Evolutionary conservation across 2,113 vertebrate species (phyloP).

Genomic region (Entomyzon cyanotis): DNA sequence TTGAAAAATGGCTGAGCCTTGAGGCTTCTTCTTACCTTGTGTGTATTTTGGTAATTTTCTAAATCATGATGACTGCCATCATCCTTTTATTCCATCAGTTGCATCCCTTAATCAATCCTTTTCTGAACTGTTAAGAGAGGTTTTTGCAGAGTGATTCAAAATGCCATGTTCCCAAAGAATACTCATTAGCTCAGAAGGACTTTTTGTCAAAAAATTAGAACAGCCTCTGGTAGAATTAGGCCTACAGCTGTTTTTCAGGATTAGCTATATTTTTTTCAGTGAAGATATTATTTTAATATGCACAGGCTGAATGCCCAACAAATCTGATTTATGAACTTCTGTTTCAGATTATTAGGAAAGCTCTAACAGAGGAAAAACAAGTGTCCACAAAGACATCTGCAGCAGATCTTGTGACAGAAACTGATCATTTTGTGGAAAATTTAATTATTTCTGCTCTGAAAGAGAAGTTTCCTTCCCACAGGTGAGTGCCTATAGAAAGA

Average conservation of each 20-base stretch:
- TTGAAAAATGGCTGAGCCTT: not conserved
- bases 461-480: constrained; percentile 85
- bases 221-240: not conserved
- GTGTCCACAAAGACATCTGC: constrained; percentile 87
- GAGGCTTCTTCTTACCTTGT: not conserved
- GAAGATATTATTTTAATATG: not conserved
- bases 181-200: not conserved
- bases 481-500: constrained; percentile 62
- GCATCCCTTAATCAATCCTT: not conserved
- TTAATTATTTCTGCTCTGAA: constrained; percentile 84
- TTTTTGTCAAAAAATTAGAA: not conserved
- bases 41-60: not conserved
- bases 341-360: constrained; percentile 82
- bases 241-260: not conserved
- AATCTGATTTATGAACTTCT: not conserved
- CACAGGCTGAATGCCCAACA: not conserved
- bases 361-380: constrained; percentile 82
- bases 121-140: not conserved
- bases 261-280: not conserved
- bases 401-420: constrained; percentile 87
- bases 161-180: not conserved
- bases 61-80: not conserved
- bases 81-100: not conserved
- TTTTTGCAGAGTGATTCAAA: not conserved
- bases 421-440: constrained; percentile 85